Base-by-base conservation (phyloP, 2,113 vertebrate species). In the Orycteropus afer region DNA sequence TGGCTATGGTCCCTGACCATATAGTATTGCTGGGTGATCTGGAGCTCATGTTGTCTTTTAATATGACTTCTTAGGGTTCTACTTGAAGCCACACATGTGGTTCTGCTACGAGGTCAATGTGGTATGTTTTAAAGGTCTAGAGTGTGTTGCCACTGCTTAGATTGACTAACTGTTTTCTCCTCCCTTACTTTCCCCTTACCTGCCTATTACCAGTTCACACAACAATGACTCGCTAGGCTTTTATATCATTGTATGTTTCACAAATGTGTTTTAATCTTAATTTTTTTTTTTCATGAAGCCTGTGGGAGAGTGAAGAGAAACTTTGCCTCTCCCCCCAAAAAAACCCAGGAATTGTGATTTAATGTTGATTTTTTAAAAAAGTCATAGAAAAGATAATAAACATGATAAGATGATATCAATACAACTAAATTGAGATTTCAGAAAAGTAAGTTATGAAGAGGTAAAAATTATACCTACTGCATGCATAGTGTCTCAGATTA, bases 1-100 rank as follows among this genome's bases (percentile, higher is more conserved):
- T 86, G 59, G 45, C 73, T 13, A 25, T 37, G n/a, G 23, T 71
- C n/a, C 47, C 51, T 69, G 23, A 37, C 65, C 29, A 9, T 37
- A n/a, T 14, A 91, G 45, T 71, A 59, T 94, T 69, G 91, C 59
- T 79, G 65, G n/a, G 47, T 82, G 67, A 91, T 67, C 25, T 63
- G 40, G 34, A 76, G 17, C 59, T 82, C 55, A 49, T 77, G 37
- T 25, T 7, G 65, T 96, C 96, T 90, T 27, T 34, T 83, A 55
- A 59, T 37, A n/a, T 4, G 34, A 0, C 81, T 88, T 77, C 37
- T 85, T 90, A 61, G 63, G n/a, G 32, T 82, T 78, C 61, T 45
- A 3, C 23, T 45, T 47, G 17, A 53, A 40, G 22, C 45, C 34
- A 7, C 27, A 11, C 14, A 40, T 59, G 9, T n/a, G 3, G 0